phyloP scores from a whole-genome alignment of 2,113 vertebrate species.

The Microtus oregoni region DNA sequence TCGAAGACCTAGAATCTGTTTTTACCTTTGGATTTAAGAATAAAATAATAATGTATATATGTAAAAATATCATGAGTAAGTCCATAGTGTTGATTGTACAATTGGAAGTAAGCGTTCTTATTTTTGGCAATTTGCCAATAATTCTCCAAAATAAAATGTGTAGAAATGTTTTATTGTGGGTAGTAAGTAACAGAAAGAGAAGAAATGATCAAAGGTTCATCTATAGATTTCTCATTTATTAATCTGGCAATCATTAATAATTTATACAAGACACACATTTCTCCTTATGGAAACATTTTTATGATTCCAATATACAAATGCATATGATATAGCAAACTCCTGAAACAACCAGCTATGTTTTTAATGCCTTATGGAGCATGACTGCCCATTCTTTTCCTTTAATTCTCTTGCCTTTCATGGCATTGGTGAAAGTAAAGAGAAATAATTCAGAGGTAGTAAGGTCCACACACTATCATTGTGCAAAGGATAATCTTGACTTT shows the following conservation, averaged over 20 bases:
- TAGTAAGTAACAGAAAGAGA: too few species aligned
- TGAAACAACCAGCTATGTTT: neutral
- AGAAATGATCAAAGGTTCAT: neutral
- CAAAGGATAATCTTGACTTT: neutral
- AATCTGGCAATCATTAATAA: too few species aligned
- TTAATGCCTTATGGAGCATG: neutral
- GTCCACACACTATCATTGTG: neutral
- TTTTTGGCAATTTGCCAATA: neutral
- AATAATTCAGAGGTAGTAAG: neutral
- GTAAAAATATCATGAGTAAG: neutral
- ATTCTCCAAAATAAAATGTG: neutral
- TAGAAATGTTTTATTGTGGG: neutral
- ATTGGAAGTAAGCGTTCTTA: neutral
- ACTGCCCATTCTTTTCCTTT: neutral
- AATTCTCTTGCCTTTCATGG: neutral
- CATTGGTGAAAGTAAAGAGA: neutral
- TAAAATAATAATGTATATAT: neutral
- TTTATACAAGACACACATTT: neutral
- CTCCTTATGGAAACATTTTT: neutral
- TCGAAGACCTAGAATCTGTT: neutral
- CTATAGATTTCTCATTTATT: neutral
- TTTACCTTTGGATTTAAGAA: neutral
- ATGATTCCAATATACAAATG: neutral
- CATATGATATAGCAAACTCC: neutral
- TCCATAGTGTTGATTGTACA: neutral